phyloP scores from a whole-genome alignment of 2,888 invertebrate genomes.

The Tachina lurida region DNA sequence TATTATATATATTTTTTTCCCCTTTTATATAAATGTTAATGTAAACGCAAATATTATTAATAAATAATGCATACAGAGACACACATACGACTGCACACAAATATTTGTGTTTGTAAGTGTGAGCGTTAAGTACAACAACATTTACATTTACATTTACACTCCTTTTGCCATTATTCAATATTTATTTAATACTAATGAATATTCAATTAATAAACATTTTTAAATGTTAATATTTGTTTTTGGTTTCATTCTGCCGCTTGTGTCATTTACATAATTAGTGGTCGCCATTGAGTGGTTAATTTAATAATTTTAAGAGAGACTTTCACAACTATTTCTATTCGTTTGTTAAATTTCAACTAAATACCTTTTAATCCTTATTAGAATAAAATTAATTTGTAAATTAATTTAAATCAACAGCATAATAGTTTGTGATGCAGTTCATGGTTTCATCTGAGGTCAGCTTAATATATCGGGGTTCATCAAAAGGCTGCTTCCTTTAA shows the following conservation, averaged over 20 bases:
- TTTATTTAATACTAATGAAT: slow-evolving; percentile 66
- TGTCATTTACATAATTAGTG: slow-evolving; percentile 70
- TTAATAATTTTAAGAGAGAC: slow-evolving; percentile 48
- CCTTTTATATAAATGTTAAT: neutral
- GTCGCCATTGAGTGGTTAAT: slow-evolving; percentile 62
- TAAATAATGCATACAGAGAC: neutral
- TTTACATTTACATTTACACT: slow-evolving; percentile 25
- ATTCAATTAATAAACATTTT: slow-evolving; percentile 68
- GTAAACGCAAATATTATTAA: neutral
- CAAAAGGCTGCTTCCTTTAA: no score
- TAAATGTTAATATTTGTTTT: slow-evolving; percentile 59
- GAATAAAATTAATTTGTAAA: slow-evolving; percentile 6
- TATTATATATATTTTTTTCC: neutral
- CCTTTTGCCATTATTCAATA: slow-evolving; percentile 40
- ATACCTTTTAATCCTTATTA: slow-evolving; percentile 47
- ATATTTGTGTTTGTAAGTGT: neutral
- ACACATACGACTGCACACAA: neutral
- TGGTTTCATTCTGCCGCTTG: neutral
- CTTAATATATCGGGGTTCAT: no score
- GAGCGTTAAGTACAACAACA: neutral
- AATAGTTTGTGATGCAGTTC: neutral
- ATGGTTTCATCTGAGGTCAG: neutral
- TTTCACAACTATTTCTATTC: slow-evolving; percentile 6
- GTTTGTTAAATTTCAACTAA: neutral
- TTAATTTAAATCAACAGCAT: slow-evolving; percentile 15